phyloP scores from a whole-genome alignment of 2,888 invertebrate genomes.

The Nomada ruficornis region DNA sequence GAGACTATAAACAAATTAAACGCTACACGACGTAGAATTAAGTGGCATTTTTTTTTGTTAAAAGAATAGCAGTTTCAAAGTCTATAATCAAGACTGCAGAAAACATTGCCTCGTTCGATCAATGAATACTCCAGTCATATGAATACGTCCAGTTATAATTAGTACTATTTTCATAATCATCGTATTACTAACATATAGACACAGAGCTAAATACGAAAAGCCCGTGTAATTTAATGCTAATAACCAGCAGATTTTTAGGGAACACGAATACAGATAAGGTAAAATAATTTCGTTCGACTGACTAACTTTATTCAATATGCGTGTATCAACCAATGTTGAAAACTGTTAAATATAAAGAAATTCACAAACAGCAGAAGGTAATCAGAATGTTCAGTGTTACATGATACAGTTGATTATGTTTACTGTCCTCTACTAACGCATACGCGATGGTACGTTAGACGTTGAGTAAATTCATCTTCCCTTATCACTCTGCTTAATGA shows the following conservation, averaged over 20 bases:
- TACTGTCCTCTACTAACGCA: conserved; percentile 43
- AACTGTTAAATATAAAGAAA: conserved; percentile 52
- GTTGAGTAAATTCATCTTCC: conserved; percentile 50
- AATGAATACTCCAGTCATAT: conserved; percentile 18
- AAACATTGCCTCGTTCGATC: conserved; percentile 15
- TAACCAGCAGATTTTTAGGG: conserved; percentile 32
- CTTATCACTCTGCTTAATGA: conserved; percentile 63
- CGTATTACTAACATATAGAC: conserved; percentile 27
- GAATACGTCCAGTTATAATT: conserved; percentile 14
- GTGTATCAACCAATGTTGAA: conserved; percentile 35
- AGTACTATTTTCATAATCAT: conserved; percentile 10
- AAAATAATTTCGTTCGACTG: conserved; percentile 45
- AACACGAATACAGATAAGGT: conserved; percentile 46
- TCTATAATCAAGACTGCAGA: conserved; percentile 33
- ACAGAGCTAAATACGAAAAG: conserved; percentile 18
- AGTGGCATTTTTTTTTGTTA: conserved; percentile 28
- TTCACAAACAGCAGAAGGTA: conserved; percentile 48
- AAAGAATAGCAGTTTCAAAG: conserved; percentile 41
- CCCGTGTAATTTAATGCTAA: conserved; percentile 19
- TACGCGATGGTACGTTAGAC: conserved; percentile 46
- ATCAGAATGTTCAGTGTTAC: conserved; percentile 51
- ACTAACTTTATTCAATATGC: conserved; percentile 54
- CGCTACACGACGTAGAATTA: conserved; percentile 65
- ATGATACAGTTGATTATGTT: conserved; percentile 55
- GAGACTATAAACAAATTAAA: conserved; percentile 57